Conservation (phyloP, 1,140 invertebrate genomes). For the Solenopsis fugax region DNA sequence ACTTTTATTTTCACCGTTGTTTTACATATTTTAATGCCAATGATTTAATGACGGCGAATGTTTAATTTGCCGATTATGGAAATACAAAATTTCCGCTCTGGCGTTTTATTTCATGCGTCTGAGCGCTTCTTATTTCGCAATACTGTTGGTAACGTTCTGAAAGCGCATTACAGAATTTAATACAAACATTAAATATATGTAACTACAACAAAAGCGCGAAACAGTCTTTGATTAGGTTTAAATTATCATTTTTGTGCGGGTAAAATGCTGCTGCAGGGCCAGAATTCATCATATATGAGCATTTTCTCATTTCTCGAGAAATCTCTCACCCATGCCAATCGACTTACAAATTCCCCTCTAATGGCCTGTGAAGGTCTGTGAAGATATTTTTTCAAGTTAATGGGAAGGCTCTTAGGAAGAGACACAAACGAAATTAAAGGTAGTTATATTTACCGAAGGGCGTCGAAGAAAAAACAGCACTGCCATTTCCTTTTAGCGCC, state of each 20-base stretch:
- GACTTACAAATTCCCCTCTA: conserved; percentile 68
- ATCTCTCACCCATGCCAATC: conserved; percentile 57
- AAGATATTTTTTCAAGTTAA: conserved; percentile 72
- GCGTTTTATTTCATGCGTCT: conserved; percentile 32
- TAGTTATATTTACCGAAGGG: conserved; percentile 56
- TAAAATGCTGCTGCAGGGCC: not conserved
- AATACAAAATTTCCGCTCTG: conserved; percentile 45
- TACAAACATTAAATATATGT: conserved; percentile 5
- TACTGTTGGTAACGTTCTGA: not conserved
- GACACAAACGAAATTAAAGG: conserved; percentile 65
- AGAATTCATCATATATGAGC: not conserved
- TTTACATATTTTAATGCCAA: conserved; percentile 60
- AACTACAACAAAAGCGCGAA: not conserved
- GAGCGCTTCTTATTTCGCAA: conserved; percentile 37
- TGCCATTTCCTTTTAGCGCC: conserved; percentile 37
- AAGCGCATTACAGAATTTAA: not conserved
- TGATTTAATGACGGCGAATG: conserved; percentile 59
- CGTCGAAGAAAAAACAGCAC: conserved; percentile 40
- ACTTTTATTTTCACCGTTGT: conserved; percentile 47
- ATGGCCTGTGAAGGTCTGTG: conserved; percentile 43
- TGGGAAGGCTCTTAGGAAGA: conserved; percentile 39
- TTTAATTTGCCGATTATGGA: conserved; percentile 59
- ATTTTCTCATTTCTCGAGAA: not conserved
- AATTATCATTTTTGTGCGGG: too few relatives aligned
- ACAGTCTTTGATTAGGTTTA: not conserved